Conservation (phyloP, 2,888 invertebrate genomes). For the Amblyjoppa fuscipennis region DNA sequence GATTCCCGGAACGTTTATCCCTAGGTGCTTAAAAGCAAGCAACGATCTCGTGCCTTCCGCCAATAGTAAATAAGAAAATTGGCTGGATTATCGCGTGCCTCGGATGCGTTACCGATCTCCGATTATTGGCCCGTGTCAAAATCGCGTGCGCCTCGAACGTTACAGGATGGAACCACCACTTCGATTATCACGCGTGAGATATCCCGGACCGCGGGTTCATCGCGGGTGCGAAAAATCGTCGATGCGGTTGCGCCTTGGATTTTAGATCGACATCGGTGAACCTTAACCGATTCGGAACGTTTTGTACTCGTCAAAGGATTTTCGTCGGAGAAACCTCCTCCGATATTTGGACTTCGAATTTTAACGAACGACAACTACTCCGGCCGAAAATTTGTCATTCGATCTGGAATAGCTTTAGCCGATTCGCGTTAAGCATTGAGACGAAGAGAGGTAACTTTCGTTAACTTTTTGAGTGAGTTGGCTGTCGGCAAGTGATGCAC, state of each 20-base stretch:
- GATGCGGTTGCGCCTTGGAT: background rate
- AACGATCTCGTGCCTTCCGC: constrained; percentile 38
- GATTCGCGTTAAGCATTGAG: background rate
- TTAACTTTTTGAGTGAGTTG: constrained; percentile 25
- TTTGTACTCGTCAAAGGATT: too few relatives aligned
- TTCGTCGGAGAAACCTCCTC: too few relatives aligned
- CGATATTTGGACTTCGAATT: too few relatives aligned
- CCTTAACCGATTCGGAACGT: background rate
- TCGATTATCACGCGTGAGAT: constrained; percentile 46
- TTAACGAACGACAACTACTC: too few relatives aligned
- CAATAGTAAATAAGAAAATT: constrained; percentile 35
- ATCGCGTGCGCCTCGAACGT: constrained; percentile 63
- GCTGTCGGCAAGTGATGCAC: constrained; percentile 41
- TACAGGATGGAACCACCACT: constrained; percentile 50
- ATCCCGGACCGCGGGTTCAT: background rate
- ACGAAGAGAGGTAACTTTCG: background rate
- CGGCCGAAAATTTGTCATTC: too few relatives aligned
- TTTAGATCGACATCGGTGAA: background rate
- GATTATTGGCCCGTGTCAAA: constrained; percentile 57
- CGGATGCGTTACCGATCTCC: constrained; percentile 60
- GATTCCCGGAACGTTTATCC: constrained; percentile 40
- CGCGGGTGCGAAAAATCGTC: constrained; percentile 1
- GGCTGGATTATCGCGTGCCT: constrained; percentile 61
- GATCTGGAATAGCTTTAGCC: background rate
- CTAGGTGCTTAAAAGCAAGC: constrained; percentile 15